Evolutionary conservation across 2,888 invertebrate genomes (phyloP).

Genomic region (Cryptophagus acutangulus): DNA sequence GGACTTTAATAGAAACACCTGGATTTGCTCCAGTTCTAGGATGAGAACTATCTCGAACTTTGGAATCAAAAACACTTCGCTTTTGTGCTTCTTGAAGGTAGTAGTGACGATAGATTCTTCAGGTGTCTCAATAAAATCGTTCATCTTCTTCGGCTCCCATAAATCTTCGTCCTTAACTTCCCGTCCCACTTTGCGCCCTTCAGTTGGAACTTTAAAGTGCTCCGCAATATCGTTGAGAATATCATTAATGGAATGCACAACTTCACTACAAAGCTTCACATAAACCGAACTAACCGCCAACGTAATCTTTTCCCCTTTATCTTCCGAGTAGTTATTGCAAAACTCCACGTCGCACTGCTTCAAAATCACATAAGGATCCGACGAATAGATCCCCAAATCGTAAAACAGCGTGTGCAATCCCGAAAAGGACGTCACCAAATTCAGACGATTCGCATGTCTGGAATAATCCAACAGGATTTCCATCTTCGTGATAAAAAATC

Average conservation of each 20-base stretch:
- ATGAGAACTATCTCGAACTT: slow-evolving; percentile 58
- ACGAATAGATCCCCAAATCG: slow-evolving; percentile 39
- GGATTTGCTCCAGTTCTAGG: slow-evolving; percentile 60
- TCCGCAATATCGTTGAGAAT: slow-evolving; percentile 45
- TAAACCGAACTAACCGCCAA: slow-evolving; percentile 64
- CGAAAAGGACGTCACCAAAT: slow-evolving; percentile 58
- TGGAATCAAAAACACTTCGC: slow-evolving; percentile 40
- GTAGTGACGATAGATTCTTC: neutral
- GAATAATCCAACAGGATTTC: slow-evolving; percentile 69
- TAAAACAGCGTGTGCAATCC: slow-evolving; percentile 54
- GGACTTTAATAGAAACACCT: slow-evolving; percentile 53
- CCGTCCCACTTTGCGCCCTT: slow-evolving; percentile 21
- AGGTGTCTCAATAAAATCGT: slow-evolving; percentile 31
- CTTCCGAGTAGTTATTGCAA: slow-evolving; percentile 57
- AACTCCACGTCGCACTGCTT: slow-evolving; percentile 69
- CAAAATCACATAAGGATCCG: slow-evolving; percentile 56
- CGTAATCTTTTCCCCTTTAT: slow-evolving; percentile 64
- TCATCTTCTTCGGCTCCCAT: slow-evolving; percentile 67
- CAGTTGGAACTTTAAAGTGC: slow-evolving; percentile 46
- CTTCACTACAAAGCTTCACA: slow-evolving; percentile 66
- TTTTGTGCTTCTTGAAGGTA: slow-evolving; percentile 12
- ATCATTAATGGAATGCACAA: slow-evolving; percentile 66
- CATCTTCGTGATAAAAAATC: slow-evolving; percentile 57
- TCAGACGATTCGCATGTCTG: slow-evolving; percentile 59
- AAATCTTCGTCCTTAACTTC: slow-evolving; percentile 53